A percentile compares a stretch with the other conserved stretches of the same genome.
phyloP scores from a whole-genome alignment of 2,113 vertebrate species.

The Felis chaus region DNA sequence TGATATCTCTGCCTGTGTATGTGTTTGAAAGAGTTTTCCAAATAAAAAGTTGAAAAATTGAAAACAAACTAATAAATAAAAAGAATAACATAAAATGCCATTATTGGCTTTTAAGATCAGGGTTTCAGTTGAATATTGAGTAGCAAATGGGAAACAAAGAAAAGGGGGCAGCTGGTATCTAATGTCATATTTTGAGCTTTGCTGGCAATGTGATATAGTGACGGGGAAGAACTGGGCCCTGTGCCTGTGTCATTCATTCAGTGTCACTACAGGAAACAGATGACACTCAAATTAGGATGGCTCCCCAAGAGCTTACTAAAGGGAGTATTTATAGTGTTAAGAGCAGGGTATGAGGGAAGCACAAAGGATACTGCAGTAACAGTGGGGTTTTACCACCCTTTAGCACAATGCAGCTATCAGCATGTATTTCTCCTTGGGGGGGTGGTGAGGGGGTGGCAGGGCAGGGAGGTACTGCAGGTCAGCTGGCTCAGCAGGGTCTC shows the following conservation, averaged over 20 bases:
- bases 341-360: background rate
- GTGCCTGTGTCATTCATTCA: background rate
- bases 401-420: background rate
- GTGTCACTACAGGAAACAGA: background rate
- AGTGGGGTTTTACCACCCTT: background rate
- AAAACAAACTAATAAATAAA: background rate
- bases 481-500: background rate
- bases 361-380: background rate
- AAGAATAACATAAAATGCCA: background rate
- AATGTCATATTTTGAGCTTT: background rate
- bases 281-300: background rate
- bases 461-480: background rate
- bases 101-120: background rate
- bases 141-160: background rate
- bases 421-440: background rate
- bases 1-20: background rate
- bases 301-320: background rate
- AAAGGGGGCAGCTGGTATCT: background rate
- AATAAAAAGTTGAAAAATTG: background rate
- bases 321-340: background rate
- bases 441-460: too few species aligned
- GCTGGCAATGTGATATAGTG: background rate
- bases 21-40: background rate
- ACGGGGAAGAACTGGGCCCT: background rate
- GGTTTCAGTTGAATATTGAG: background rate